A percentile compares a stretch with the other conserved stretches of the same genome.
phyloP scores from a whole-genome alignment of 2,888 invertebrate species.

The Yponomeuta evonymella region DNA sequence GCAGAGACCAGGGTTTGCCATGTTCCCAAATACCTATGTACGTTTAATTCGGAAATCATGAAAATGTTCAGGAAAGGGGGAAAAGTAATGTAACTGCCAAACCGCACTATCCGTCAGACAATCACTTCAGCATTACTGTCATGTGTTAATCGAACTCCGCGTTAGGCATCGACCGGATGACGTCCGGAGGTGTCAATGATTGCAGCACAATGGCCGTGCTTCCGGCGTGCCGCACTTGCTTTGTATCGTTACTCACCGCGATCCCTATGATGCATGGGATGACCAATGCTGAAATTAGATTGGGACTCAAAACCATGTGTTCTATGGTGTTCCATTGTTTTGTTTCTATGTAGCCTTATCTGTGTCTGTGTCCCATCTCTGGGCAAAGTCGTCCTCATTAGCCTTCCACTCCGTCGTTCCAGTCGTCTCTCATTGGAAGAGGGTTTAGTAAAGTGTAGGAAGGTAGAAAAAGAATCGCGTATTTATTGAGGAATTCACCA shows the following conservation, averaged over 20 bases:
- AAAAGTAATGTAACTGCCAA: too few relatives aligned
- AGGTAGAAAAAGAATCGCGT: neutral
- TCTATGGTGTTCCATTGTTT: neutral
- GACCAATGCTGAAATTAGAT: constrained; percentile 5
- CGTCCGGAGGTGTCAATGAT: constrained; percentile 71
- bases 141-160: constrained; percentile 25
- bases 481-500: neutral
- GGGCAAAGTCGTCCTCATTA: too few relatives aligned
- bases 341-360: neutral
- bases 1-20: too few relatives aligned
- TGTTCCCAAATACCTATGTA: too few relatives aligned
- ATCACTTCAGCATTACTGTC: neutral
- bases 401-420: too few relatives aligned
- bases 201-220: constrained; percentile 68
- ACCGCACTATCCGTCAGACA: neutral
- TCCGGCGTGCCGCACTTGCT: constrained; percentile 58
- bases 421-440: too few relatives aligned
- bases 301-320: neutral
- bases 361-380: too few relatives aligned
- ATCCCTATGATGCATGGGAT: constrained; percentile 34
- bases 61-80: too few relatives aligned
- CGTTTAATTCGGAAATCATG: too few relatives aligned
- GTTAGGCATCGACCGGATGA: constrained; percentile 67
- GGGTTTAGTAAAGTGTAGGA: neutral
- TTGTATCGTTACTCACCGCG: constrained; percentile 75